Conservation (phyloP, 2,797 vertebrate genomes). For the Mormyrus hasselquistii region DNA sequence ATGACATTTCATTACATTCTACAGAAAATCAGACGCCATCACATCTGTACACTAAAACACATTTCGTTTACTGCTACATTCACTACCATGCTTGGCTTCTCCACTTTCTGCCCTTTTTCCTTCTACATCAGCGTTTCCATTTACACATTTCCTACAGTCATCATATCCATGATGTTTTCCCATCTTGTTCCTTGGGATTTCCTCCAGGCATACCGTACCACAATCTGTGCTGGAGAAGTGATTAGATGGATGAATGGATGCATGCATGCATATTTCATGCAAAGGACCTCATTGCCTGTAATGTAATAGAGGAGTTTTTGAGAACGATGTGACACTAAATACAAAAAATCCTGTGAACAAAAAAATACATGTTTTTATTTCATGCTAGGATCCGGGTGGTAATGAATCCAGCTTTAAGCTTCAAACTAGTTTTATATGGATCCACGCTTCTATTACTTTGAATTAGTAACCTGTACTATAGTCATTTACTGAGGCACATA, state of each 20-base stretch:
- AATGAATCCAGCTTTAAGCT: background rate
- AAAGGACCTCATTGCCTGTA: background rate
- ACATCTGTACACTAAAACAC: background rate
- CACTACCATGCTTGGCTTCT: background rate
- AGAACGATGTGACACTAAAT: background rate
- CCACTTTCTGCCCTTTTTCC: background rate
- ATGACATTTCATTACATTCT: background rate
- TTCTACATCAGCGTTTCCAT: background rate
- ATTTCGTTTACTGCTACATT: background rate
- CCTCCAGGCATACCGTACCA: background rate
- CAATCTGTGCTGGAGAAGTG: background rate
- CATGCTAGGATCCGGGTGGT: background rate
- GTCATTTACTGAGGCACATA: background rate
- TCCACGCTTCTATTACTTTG: background rate
- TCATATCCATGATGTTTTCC: background rate
- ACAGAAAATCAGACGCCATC: background rate
- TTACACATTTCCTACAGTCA: background rate
- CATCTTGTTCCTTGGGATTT: background rate
- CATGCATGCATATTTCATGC: background rate
- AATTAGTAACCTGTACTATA: background rate
- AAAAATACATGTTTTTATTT: background rate
- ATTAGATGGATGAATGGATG: background rate
- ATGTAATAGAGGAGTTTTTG: background rate
- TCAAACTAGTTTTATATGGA: background rate
- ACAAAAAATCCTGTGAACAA: background rate